Percentiles rank a stretch among this genome's conserved stretches.
Evolutionary conservation across 2,888 invertebrate genomes (phyloP).

Genomic region (Caenorhabditis sp.): DNA sequence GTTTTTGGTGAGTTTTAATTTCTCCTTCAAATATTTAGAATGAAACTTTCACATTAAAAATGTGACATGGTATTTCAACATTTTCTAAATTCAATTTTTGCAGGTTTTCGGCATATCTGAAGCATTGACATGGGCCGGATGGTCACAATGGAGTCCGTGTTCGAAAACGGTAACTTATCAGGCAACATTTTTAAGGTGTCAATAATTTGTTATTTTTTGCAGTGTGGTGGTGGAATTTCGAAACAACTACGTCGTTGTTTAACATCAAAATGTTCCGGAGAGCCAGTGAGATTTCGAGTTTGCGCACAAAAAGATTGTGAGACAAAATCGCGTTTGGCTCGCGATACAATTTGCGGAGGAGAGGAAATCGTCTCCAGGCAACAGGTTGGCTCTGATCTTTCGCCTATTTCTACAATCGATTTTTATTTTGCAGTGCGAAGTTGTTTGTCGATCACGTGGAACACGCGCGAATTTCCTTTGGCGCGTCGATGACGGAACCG

Average conservation of each 20-base stretch:
- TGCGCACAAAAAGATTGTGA: conserved; percentile 54
- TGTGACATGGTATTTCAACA: no score
- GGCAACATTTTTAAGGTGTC: not conserved
- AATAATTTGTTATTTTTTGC: conserved; percentile 8
- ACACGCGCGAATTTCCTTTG: conserved; percentile 47
- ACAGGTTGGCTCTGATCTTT: conserved; percentile 45
- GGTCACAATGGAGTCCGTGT: conserved; percentile 59
- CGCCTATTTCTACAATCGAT: not conserved
- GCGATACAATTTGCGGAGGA: conserved; percentile 52
- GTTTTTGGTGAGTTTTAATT: no score
- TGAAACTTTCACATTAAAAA: no score
- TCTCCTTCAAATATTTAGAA: no score
- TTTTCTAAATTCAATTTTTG: not conserved
- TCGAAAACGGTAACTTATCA: conserved; percentile 43
- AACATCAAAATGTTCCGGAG: conserved; percentile 58
- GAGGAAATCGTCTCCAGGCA: conserved; percentile 47
- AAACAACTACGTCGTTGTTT: conserved; percentile 64
- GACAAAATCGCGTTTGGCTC: conserved; percentile 33
- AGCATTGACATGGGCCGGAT: conserved; percentile 49
- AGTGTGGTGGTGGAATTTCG: conserved; percentile 62
- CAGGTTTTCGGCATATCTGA: not conserved
- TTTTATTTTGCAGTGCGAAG: conserved; percentile 40
- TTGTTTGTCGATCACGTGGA: conserved; percentile 50
- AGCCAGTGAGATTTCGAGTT: conserved; percentile 47
- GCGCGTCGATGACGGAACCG: conserved; percentile 52